phyloP scores from a whole-genome alignment of 1,140 invertebrate species.

The Aphelinus certus region DNA sequence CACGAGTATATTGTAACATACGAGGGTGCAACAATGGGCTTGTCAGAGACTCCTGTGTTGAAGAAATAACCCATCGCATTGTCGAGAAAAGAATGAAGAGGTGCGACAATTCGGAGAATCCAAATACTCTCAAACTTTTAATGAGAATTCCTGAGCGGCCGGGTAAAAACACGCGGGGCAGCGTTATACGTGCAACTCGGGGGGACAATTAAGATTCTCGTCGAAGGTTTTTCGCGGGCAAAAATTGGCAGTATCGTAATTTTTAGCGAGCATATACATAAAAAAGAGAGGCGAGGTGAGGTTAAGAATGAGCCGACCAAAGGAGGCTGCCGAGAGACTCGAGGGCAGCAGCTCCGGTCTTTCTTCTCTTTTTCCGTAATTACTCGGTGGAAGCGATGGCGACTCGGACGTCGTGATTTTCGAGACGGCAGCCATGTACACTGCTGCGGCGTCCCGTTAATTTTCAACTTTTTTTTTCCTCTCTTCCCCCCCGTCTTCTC shows the following conservation, averaged over 20 bases:
- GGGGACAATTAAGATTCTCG: neutral
- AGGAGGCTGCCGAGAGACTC: too few species aligned
- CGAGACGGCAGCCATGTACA: neutral
- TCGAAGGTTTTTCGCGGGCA: neutral
- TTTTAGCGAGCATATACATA: neutral
- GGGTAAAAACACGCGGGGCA: too few species aligned
- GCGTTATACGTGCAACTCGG: neutral
- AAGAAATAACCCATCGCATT: too few species aligned
- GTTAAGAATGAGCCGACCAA: neutral
- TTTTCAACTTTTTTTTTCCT: slow-evolving; percentile 6
- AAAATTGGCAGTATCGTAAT: slow-evolving; percentile 12
- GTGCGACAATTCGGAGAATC: too few species aligned
- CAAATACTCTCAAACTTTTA: too few species aligned
- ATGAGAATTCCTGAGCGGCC: too few species aligned
- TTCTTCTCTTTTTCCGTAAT: slow-evolving; percentile 13
- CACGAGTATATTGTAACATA: too few species aligned
- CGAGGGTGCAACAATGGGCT: too few species aligned
- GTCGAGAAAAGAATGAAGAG: too few species aligned
- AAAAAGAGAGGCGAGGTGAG: neutral
- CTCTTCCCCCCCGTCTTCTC: too few species aligned
- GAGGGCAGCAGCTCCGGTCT: neutral
- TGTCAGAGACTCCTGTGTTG: too few species aligned
- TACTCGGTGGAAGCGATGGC: neutral
- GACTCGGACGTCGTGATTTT: slow-evolving; percentile 1
- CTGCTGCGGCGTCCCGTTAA: slow-evolving; percentile 6